Percentiles rank a stretch among this genome's conserved stretches.
These are phyloP conservation scores for Magallana nippona DNA, from an alignment of 2,888 invertebrate species.

Conservation along the genomic window DNA sequence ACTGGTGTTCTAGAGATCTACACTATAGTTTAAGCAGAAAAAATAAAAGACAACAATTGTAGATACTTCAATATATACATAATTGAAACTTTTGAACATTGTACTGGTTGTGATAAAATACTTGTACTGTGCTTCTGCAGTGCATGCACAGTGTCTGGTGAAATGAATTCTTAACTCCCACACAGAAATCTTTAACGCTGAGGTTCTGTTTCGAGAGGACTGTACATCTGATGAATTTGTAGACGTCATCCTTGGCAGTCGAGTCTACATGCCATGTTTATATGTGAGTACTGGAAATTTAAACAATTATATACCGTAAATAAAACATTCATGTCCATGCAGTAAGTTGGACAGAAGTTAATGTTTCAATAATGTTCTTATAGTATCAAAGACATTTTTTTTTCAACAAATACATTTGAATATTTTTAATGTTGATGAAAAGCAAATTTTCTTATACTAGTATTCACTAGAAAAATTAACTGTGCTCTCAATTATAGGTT, in stretches of 20 bases:
- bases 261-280: conserved; percentile 96
- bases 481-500: conserved; percentile 80
- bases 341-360: too few relatives aligned
- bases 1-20: too few relatives aligned
- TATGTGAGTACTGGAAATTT: conserved; percentile 84
- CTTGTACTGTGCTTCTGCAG: too few relatives aligned
- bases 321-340: background rate
- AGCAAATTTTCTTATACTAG: too few relatives aligned
- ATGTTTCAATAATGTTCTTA: too few relatives aligned
- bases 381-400: too few relatives aligned
- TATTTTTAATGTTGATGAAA: too few relatives aligned
- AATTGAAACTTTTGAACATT: background rate
- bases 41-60: too few relatives aligned
- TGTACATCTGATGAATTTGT: conserved; percentile 97
- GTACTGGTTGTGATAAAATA: too few relatives aligned
- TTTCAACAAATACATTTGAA: too few relatives aligned
- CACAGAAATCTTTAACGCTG: conserved; percentile 82
- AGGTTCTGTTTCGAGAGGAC: conserved; percentile 96
- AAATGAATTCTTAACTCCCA: background rate
- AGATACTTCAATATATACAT: background rate
- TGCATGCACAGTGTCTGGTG: background rate
- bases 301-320: background rate
- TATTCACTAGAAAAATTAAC: too few relatives aligned
- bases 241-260: conserved; percentile 97
- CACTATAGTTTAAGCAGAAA: too few relatives aligned